A percentile compares a stretch with the other conserved stretches of the same genome.
Evolutionary conservation across 2,113 vertebrate genomes (phyloP).

Genomic region (Varanus salvator): DNA sequence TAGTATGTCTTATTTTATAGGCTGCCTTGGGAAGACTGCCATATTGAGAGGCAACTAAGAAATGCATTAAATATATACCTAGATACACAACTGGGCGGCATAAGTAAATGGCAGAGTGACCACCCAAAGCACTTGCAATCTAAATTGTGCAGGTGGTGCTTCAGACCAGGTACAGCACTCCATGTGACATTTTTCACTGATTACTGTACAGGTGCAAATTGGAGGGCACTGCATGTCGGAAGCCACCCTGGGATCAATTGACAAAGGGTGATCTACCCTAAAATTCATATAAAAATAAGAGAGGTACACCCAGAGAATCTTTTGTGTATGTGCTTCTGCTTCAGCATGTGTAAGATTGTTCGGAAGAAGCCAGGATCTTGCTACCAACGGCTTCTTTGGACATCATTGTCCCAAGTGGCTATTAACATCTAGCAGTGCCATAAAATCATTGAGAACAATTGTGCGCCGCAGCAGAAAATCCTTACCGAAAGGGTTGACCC

Average conservation of each 20-base stretch:
- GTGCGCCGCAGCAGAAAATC: conserved; percentile 66
- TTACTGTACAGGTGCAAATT: not conserved
- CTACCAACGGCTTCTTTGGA: conserved; percentile 59
- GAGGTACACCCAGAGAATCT: not conserved
- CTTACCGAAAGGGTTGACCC: conserved; percentile 33
- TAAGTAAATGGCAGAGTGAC: not conserved
- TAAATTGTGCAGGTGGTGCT: not conserved
- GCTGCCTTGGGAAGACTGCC: not conserved
- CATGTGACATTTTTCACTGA: too few relatives aligned
- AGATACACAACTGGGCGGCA: not conserved
- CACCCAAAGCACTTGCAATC: not conserved
- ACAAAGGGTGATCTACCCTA: not conserved
- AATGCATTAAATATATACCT: not conserved
- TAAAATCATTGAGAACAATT: conserved; percentile 63
- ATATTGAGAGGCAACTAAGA: not conserved
- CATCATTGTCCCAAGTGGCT: conserved; percentile 68
- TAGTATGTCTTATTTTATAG: too few relatives aligned
- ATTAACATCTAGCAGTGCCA: conserved; percentile 60
- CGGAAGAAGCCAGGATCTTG: conserved; percentile 54
- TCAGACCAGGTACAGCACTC: too few relatives aligned
- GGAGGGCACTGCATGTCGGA: too few relatives aligned
- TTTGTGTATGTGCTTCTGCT: conserved; percentile 36
- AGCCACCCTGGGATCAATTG: not conserved
- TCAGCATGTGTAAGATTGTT: conserved; percentile 61
- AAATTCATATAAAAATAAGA: not conserved